Conservation (phyloP, 2,888 invertebrate genomes). For the Cyaniris semiargus region DNA sequence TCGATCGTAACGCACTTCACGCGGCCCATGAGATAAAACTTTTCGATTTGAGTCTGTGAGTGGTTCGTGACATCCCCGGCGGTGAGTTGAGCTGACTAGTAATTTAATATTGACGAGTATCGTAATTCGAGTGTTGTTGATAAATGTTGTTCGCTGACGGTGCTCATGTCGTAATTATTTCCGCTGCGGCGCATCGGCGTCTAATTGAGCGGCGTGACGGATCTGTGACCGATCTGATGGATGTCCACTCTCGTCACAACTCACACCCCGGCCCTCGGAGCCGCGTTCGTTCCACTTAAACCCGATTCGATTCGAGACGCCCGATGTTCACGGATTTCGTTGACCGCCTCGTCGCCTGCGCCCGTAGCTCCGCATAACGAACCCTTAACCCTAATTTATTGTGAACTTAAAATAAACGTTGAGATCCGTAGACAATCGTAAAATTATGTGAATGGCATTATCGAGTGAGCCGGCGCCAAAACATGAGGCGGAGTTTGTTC, state of each 20-base stretch:
- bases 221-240: slow-evolving; percentile 71
- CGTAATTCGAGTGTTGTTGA: not conserved
- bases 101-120: not conserved
- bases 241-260: slow-evolving; percentile 56
- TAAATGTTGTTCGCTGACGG: slow-evolving; percentile 9
- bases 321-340: slow-evolving; percentile 41
- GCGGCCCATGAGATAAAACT: slow-evolving; percentile 10
- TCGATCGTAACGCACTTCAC: not conserved
- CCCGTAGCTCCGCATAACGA: not conserved
- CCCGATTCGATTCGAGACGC: slow-evolving; percentile 46
- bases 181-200: slow-evolving; percentile 50
- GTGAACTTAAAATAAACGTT: slow-evolving; percentile 2
- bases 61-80: not conserved
- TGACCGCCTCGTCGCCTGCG: slow-evolving; percentile 50
- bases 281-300: slow-evolving; percentile 59
- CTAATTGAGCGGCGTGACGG: slow-evolving; percentile 70
- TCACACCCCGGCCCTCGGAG: slow-evolving; percentile 50
- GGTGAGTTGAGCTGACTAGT: not conserved
- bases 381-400: slow-evolving; percentile 51
- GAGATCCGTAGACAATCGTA: slow-evolving; percentile 47
- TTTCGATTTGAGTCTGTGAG: slow-evolving; percentile 4
- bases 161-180: slow-evolving; percentile 33
- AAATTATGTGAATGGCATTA: slow-evolving; percentile 25
- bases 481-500: slow-evolving; percentile 1
- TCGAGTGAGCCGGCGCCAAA: slow-evolving; percentile 17